These are phyloP conservation scores for Hydriomena furcata DNA, from an alignment of 2,888 invertebrate genomes.

Conservation along the genomic window DNA sequence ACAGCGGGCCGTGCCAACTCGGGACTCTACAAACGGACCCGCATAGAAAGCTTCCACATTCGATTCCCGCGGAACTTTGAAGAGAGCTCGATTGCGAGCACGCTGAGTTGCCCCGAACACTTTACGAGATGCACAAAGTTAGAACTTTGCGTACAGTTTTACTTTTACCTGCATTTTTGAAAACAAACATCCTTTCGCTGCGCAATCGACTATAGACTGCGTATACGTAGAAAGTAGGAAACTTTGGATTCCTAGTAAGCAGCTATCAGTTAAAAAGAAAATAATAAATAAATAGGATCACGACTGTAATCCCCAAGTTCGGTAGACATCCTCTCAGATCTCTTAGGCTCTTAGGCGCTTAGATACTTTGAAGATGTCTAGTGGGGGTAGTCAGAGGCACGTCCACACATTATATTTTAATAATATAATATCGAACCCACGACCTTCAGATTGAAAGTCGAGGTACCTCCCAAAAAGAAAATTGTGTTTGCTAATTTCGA, in stretches of 20 bases:
- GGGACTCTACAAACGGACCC: constrained; percentile 45
- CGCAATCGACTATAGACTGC: constrained; percentile 5
- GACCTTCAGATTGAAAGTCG: no score
- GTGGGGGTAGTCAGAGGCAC: no score
- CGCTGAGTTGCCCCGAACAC: constrained; percentile 55
- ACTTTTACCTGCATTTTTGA: constrained; percentile 52
- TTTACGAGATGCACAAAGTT: constrained; percentile 59
- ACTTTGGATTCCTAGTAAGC: neutral
- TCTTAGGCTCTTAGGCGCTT: no score
- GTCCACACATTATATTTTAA: no score
- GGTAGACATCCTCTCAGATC: no score
- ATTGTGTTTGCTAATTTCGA: no score
- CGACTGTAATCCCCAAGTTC: no score
- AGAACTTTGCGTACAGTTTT: constrained; percentile 49
- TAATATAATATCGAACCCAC: no score
- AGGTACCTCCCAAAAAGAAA: no score
- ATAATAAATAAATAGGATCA: no score
- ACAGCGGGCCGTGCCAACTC: neutral
- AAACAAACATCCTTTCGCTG: constrained; percentile 45
- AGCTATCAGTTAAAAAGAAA: no score
- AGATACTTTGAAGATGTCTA: no score
- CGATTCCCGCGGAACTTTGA: constrained; percentile 55
- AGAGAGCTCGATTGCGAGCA: constrained; percentile 60
- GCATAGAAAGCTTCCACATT: constrained; percentile 62
- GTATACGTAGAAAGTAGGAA: constrained; percentile 5